Percentiles rank a stretch among this genome's conserved stretches.
Conservation (phyloP, 2,888 invertebrate genomes). For the Miltochrista miniata region DNA sequence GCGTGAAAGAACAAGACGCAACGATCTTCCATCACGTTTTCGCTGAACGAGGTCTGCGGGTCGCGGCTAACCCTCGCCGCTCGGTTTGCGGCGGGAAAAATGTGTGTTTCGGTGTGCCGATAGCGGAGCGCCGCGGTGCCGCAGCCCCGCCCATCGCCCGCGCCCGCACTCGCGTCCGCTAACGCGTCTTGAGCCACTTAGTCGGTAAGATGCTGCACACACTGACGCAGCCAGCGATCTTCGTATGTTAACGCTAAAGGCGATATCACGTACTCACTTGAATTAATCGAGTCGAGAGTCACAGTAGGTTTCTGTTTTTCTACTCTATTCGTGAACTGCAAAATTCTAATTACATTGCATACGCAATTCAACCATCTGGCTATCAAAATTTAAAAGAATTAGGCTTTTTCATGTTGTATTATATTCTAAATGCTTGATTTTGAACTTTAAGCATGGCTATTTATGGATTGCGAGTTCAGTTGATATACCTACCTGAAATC, state of each 20-base stretch:
- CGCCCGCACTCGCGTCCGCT: conserved; percentile 70
- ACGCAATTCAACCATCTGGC: too few species aligned
- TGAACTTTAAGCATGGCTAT: too few species aligned
- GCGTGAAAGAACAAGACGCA: conserved; percentile 55
- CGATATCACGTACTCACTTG: too few species aligned
- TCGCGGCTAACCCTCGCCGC: conserved; percentile 83
- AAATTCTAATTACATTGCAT: too few species aligned
- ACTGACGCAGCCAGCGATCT: conserved; percentile 42
- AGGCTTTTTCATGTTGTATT: too few species aligned
- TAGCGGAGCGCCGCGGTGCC: conserved; percentile 78
- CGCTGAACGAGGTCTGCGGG: conserved; percentile 80
- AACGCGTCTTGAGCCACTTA: conserved; percentile 83
- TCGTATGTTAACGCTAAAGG: neutral
- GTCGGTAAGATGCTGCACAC: conserved; percentile 77
- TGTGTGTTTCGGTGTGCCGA: conserved; percentile 85
- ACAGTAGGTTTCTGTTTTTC: neutral
- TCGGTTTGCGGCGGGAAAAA: conserved; percentile 84
- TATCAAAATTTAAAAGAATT: too few species aligned
- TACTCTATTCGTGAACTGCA: too few species aligned
- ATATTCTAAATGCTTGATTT: too few species aligned
- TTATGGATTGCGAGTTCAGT: too few species aligned
- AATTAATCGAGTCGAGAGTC: too few species aligned
- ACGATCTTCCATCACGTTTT: conserved; percentile 53
- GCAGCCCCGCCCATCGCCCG: conserved; percentile 59
- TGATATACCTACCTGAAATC: too few species aligned